Conservation (phyloP, 1,140 invertebrate species). For the Reticulitermes speratus region DNA sequence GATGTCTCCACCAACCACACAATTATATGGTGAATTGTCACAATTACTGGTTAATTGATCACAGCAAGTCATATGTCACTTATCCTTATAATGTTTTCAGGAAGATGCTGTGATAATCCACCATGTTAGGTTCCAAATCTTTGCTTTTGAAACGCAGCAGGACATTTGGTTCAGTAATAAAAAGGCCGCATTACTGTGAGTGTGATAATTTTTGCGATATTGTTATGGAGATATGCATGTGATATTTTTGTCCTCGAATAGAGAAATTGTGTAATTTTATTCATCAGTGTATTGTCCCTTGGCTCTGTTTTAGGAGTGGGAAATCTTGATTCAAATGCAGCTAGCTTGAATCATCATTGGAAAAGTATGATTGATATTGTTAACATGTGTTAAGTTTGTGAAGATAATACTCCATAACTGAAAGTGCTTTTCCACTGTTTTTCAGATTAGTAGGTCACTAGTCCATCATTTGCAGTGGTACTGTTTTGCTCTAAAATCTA, state of each 20-base stretch:
- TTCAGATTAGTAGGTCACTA: neutral
- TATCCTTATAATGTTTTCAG: neutral
- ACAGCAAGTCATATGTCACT: neutral
- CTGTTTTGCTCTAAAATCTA: neutral
- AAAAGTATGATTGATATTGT: neutral
- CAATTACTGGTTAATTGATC: neutral
- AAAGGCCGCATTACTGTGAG: neutral
- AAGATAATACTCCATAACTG: too few species aligned
- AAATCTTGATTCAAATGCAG: neutral
- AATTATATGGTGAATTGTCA: neutral
- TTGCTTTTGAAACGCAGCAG: too few species aligned
- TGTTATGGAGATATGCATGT: conserved; percentile 24
- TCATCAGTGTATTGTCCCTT: neutral
- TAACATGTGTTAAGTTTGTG: neutral
- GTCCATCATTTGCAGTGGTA: neutral
- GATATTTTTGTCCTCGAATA: conserved; percentile 8
- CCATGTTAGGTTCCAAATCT: neutral
- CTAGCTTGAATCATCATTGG: neutral
- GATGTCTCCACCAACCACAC: conserved; percentile 15
- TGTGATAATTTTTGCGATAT: conserved; percentile 26
- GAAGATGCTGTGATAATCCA: neutral
- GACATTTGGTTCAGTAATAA: neutral
- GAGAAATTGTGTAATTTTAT: neutral
- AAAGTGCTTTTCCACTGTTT: neutral
- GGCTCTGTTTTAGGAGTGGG: conserved; percentile 17